These are phyloP conservation scores for Craniophora ligustri DNA, from an alignment of 2,888 invertebrate species.

Conservation along the genomic window DNA sequence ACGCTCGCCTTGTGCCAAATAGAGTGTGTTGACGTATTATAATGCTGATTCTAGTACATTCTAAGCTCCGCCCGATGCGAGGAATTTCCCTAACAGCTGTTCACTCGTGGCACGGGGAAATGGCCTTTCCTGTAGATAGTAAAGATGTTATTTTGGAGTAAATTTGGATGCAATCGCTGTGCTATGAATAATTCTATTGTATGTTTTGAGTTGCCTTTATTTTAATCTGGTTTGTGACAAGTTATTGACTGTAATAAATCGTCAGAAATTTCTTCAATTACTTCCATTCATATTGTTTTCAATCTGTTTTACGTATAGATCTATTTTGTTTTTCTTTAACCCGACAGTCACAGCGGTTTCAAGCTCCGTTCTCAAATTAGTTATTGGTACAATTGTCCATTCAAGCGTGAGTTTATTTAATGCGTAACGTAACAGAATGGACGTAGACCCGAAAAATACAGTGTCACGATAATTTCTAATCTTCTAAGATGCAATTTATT, in stretches of 20 bases:
- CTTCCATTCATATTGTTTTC: slow-evolving; percentile 1
- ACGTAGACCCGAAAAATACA: slow-evolving; percentile 32
- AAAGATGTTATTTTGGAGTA: slow-evolving; percentile 18
- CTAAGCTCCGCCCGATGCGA: slow-evolving; percentile 23
- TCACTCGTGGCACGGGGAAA: slow-evolving; percentile 7
- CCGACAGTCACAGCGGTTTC: slow-evolving; percentile 29
- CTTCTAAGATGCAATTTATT: slow-evolving; percentile 43
- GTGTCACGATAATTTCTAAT: slow-evolving; percentile 41
- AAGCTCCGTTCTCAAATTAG: slow-evolving; percentile 36
- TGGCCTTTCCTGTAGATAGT: slow-evolving; percentile 11
- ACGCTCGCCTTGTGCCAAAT: slow-evolving; percentile 46
- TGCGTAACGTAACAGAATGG: slow-evolving; percentile 47
- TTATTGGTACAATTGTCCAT: slow-evolving; percentile 40
- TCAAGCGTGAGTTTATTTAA: slow-evolving; percentile 42
- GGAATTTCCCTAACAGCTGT: slow-evolving; percentile 30
- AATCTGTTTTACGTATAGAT: slow-evolving; percentile 1
- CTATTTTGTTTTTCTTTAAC: slow-evolving; percentile 10
- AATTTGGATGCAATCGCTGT: not conserved
- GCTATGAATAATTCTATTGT: slow-evolving; percentile 11
- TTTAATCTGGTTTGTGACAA: slow-evolving; percentile 19
- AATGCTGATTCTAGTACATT: slow-evolving; percentile 26
- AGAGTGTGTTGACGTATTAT: slow-evolving; percentile 40
- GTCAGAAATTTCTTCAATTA: not conserved
- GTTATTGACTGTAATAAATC: slow-evolving; percentile 40
- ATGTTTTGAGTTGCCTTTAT: slow-evolving; percentile 10